Evolutionary conservation across 2,113 vertebrate genomes (phyloP), one percentile per base, ranked within the genome.

Genomic region (Eulemur macaco): DNA sequence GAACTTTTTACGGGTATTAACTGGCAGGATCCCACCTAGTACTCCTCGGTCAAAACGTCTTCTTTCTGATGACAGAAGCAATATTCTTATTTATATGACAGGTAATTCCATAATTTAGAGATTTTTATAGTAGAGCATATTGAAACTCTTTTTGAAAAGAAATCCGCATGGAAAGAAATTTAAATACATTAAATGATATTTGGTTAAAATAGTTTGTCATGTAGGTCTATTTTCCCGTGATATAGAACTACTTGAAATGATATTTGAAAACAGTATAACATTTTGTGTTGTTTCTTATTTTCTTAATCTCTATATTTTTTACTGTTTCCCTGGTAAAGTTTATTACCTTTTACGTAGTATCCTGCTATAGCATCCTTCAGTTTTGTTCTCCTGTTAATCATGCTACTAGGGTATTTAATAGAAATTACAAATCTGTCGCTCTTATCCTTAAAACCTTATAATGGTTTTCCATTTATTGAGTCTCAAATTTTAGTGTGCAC

Each of bases 21-120:
- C 99, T 0, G 99, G 99, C 68, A 99, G 99, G 91, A 98, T 99
- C n/a, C 99, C 99, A 9, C 98, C 99, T 76, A 99, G 99, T 97
- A 99, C 99, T 4, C 99, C 99, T 0, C 99, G 99, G 42, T 99
- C 99, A 37, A 99, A 99, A 92, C 99, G 99, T 27, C 99, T 99
- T 37, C 99, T 99, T 89, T 99, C 99, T 77, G 99, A 99, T 91
- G 99, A 99, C 98, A 99, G 99, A 86, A 99, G 99, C 98, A 99
- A 99, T 98, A 99, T 99, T 98, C 99, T 99, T 42, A 99, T 99
- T 96, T 99, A 99, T 95, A 99, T 99, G 98, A 99, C 99, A 82
- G 99, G 99, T 99, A 98, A 97, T 89, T 95, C 77, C 15, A 93
- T 56, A 80, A n/a, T 87, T 89, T 82, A 68, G 84, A 63, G 37